phyloP scores from a whole-genome alignment of 2,113 vertebrate genomes.

The Pao palembangensis region DNA sequence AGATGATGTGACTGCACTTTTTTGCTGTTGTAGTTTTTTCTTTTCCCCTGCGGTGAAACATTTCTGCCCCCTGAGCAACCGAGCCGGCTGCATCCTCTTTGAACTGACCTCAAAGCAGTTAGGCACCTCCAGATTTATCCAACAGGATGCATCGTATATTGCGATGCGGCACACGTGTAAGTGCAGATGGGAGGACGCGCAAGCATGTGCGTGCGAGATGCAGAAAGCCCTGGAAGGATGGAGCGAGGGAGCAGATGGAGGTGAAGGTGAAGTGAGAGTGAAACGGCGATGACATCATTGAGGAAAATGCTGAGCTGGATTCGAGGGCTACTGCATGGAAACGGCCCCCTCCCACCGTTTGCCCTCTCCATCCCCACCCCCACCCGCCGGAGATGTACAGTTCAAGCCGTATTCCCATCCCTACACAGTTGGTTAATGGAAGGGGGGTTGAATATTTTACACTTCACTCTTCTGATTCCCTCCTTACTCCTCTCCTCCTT shows the following conservation, averaged over 20 bases:
- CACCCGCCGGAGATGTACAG: conserved; percentile 55
- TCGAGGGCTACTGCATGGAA: conserved; percentile 58
- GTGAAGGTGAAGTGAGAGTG: conserved; percentile 51
- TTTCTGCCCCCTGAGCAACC: too few species aligned
- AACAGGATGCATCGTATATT: conserved; percentile 35
- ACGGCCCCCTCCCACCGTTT: conserved; percentile 50
- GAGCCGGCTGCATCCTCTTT: too few species aligned
- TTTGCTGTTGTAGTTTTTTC: too few species aligned
- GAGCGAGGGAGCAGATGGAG: conserved; percentile 51
- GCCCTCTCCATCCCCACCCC: conserved; percentile 22
- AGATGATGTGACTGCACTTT: too few species aligned
- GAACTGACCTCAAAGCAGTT: conserved; percentile 8
- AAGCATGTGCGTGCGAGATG: conserved; percentile 44
- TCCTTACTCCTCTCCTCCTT: conserved; percentile 28
- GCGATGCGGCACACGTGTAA: conserved; percentile 35
- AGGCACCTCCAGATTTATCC: conserved; percentile 30
- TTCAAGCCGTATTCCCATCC: conserved; percentile 58
- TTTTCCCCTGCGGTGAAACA: too few species aligned
- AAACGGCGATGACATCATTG: conserved; percentile 66
- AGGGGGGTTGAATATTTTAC: conserved; percentile 76
- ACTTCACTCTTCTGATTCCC: conserved; percentile 51
- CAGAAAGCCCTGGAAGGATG: conserved; percentile 36
- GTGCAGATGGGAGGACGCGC: conserved; percentile 26
- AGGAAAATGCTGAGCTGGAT: conserved; percentile 70
- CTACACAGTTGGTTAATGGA: conserved; percentile 70